These are phyloP conservation scores for Ceraclea dissimilis DNA, from an alignment of 2,888 invertebrate species.

Conservation along the genomic window DNA sequence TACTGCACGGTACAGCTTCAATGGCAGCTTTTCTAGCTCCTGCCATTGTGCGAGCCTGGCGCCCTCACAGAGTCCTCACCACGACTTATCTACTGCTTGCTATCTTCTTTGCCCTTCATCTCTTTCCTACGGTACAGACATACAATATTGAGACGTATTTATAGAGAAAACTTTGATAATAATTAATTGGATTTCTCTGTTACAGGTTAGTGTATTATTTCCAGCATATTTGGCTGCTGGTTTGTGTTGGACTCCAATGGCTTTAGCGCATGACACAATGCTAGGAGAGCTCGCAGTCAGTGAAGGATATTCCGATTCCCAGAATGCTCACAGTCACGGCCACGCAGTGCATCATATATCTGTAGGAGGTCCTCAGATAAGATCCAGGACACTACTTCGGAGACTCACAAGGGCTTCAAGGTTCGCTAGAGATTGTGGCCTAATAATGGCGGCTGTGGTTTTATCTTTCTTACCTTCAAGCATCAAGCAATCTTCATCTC, in stretches of 20 bases:
- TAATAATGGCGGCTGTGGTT: conserved; percentile 39
- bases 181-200: conserved; percentile 28
- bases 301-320: conserved; percentile 28
- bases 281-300: conserved; percentile 50
- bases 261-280: conserved; percentile 49
- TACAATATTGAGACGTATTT: too few relatives aligned
- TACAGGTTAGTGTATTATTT: conserved; percentile 44
- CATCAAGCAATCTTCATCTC: not conserved
- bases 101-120: conserved; percentile 54
- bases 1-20: conserved; percentile 54
- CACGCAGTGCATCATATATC: not conserved
- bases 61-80: conserved; percentile 42
- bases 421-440: conserved; percentile 43
- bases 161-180: not conserved
- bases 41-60: conserved; percentile 45
- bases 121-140: conserved; percentile 22
- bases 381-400: conserved; percentile 35
- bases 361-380: not conserved
- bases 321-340: not conserved
- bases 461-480: conserved; percentile 27
- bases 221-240: conserved; percentile 52
- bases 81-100: conserved; percentile 48
- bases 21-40: conserved; percentile 47
- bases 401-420: conserved; percentile 40
- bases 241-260: conserved; percentile 49